phyloP scores from a whole-genome alignment of 2,797 vertebrate species.

The Poecilia gillii region DNA sequence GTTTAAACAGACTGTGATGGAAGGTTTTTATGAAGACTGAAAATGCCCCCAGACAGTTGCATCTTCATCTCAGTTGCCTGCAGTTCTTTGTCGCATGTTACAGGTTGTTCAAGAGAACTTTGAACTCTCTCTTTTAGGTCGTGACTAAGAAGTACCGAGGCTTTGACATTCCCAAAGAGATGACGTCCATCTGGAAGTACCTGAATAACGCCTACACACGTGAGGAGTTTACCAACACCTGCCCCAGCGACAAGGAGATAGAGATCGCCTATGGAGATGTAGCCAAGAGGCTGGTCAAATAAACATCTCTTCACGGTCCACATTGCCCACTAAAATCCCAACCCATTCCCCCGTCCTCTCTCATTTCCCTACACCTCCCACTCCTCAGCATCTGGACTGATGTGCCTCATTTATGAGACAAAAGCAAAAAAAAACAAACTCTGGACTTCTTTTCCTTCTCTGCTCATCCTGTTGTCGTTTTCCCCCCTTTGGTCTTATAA shows the following conservation, averaged over 20 bases:
- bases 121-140: slow-evolving; percentile 80
- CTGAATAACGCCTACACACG: slow-evolving; percentile 91
- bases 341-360: neutral
- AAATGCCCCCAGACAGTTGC: neutral
- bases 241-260: slow-evolving; percentile 96
- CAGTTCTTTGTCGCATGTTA: neutral
- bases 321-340: neutral
- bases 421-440: slow-evolving; percentile 67
- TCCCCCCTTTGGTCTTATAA: slow-evolving; percentile 40
- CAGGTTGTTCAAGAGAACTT: neutral
- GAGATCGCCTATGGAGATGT: slow-evolving; percentile 97
- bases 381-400: slow-evolving; percentile 63
- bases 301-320: slow-evolving; percentile 52
- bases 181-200: slow-evolving; percentile 96
- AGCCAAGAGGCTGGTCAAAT: slow-evolving; percentile 97
- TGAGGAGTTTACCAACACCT: slow-evolving; percentile 98
- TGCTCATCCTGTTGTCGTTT: slow-evolving; percentile 42
- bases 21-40: neutral
- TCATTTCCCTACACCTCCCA: slow-evolving; percentile 9
- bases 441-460: slow-evolving; percentile 74
- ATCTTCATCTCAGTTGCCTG: neutral
- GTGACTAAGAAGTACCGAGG: slow-evolving; percentile 96
- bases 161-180: slow-evolving; percentile 95
- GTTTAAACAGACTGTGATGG: neutral
- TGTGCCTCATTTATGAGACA: slow-evolving; percentile 70